A percentile compares a stretch with the other conserved stretches of the same genome.
These are phyloP conservation scores for Trichopria drosophilae DNA, from an alignment of 2,888 invertebrate genomes.

Conservation along the genomic window DNA sequence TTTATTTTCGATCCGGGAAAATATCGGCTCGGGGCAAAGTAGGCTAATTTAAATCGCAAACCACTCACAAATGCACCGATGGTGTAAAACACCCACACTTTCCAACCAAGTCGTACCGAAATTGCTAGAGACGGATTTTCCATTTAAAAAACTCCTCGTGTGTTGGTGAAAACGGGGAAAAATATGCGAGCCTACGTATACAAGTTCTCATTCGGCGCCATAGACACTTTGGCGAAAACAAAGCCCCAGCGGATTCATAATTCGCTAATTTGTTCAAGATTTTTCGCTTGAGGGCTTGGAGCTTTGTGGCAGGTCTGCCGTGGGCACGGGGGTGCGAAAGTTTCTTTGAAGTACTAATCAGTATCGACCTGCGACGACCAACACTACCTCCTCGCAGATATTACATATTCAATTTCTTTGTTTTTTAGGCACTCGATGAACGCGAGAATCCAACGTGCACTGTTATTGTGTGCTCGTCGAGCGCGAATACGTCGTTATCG, in stretches of 20 bases:
- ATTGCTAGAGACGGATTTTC: too few relatives aligned
- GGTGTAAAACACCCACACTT: slow-evolving; percentile 43
- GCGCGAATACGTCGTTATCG: too few relatives aligned
- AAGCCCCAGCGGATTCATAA: slow-evolving; percentile 50
- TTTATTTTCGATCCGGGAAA: slow-evolving; percentile 13
- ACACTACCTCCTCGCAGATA: slow-evolving; percentile 34
- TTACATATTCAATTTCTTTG: too few relatives aligned
- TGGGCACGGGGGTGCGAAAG: slow-evolving; percentile 30
- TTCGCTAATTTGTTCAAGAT: slow-evolving; percentile 53
- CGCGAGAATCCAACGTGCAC: too few relatives aligned
- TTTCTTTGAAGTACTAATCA: slow-evolving; percentile 54
- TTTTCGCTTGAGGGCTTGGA: slow-evolving; percentile 43
- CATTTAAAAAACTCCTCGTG: too few relatives aligned
- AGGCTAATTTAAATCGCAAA: slow-evolving; percentile 53
- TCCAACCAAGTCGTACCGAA: too few relatives aligned
- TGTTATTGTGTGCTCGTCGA: too few relatives aligned
- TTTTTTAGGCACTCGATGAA: too few relatives aligned
- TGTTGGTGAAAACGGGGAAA: too few relatives aligned
- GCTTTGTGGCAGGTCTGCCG: slow-evolving; percentile 36
- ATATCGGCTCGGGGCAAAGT: slow-evolving; percentile 41
- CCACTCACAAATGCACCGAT: slow-evolving; percentile 44
- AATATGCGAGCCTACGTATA: too few relatives aligned
- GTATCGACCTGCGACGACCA: slow-evolving; percentile 47
- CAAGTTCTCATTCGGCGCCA: too few relatives aligned
- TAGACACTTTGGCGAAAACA: slow-evolving; percentile 45